Evolutionary conservation across 2,888 invertebrate genomes (phyloP), one percentile per base, ranked within the genome.

Genomic region (Drosophila borborema): DNA sequence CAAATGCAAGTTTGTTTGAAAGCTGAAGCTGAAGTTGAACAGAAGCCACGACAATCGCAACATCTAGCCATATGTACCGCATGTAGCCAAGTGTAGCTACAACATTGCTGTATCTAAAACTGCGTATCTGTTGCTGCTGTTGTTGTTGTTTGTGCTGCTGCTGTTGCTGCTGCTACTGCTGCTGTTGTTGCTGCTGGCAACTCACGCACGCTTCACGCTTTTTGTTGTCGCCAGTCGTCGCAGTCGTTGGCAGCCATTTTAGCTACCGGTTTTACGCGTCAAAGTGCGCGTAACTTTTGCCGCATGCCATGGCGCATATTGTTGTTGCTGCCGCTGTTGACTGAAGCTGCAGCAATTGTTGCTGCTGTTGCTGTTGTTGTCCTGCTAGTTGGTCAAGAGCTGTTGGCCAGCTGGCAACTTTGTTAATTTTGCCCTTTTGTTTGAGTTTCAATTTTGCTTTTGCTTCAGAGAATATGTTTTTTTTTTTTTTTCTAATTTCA

Each of bases 251-350:
- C 80, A 72, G 78, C 89, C 84, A 89, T 86, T 89, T 85, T 77
- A 70, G 84, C 89, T 86, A 85, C 84, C 89, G 89, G 84, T 85
- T 85, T 89, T 85, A 85, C 89, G 89, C 84, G 84, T 83, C 86
- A 83, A 89, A 86, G 84, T 86, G 81, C 81, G 89, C 89, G 76
- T 72, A 81, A 83, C 84, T 88, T 80, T 83, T 89, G 84, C 84
- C 84, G 83, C 84, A 86, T 86, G 86, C 84, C 83, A 73, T 77
- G 77, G 60, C 67, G 61, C 67, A 73, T 62, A 60, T 70, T 82
- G 72, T 72, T 66, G 74, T 34, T 64, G 74, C 63, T 71, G 65
- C 64, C 46, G 64, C 31, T 64, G 71, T 67, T 31, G 63, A 77
- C 43, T 66, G 45, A 36, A 69, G 72, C 60, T 51, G 65, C 20